A percentile compares a stretch with the other conserved stretches of the same genome.
Conservation (phyloP, 1,140 invertebrate genomes). For the Bemisia tabaci region DNA sequence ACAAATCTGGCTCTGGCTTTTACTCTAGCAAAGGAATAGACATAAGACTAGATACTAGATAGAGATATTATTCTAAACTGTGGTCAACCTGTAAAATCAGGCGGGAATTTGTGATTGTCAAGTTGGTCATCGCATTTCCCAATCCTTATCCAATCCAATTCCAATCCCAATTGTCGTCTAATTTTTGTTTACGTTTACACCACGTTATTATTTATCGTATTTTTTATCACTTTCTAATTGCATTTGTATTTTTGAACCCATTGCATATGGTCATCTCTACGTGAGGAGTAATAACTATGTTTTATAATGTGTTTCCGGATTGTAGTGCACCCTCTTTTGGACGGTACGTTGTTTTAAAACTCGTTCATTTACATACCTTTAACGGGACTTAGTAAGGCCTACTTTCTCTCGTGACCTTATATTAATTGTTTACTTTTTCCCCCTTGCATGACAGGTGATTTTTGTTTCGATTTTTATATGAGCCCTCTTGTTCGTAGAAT, state of each 20-base stretch:
- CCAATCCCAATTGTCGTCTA: too few species aligned
- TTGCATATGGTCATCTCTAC: neutral
- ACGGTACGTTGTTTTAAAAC: neutral
- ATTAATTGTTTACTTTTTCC: neutral
- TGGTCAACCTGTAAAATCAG: too few species aligned
- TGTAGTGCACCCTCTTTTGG: neutral
- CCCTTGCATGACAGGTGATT: neutral
- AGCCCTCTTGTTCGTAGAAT: too few species aligned
- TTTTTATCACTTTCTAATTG: too few species aligned
- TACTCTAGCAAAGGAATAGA: too few species aligned
- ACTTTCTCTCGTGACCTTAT: neutral
- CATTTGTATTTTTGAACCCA: neutral
- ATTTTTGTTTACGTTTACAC: neutral
- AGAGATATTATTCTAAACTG: too few species aligned
- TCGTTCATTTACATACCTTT: neutral
- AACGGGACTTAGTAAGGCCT: neutral
- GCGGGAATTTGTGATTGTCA: too few species aligned
- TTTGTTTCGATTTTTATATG: neutral
- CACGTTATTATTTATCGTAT: neutral
- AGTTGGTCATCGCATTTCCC: too few species aligned
- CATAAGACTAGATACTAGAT: too few species aligned
- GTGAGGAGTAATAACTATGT: neutral
- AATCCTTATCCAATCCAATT: too few species aligned
- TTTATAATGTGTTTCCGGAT: neutral
- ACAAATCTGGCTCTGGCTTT: too few species aligned